A percentile compares a stretch with the other conserved stretches of the same genome.
Evolutionary conservation across 2,113 vertebrate species (phyloP).

Genomic region (Octodon degus): DNA sequence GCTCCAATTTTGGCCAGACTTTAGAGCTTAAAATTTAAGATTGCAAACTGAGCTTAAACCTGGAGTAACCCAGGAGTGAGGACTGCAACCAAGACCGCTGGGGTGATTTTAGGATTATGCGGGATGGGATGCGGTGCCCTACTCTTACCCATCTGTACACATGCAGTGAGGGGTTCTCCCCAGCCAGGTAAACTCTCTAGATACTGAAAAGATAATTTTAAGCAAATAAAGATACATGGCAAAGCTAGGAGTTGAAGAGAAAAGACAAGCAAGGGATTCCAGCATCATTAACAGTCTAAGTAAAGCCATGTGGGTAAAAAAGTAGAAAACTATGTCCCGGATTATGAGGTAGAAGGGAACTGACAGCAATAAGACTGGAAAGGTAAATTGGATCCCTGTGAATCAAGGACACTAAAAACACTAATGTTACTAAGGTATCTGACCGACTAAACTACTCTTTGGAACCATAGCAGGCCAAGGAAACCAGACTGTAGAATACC

Average conservation of each 20-base stretch:
- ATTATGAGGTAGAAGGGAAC: neutral
- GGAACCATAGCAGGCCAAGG: neutral
- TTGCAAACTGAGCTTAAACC: neutral
- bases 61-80: neutral
- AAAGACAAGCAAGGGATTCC: neutral
- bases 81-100: too few species aligned
- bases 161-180: neutral
- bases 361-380: too few species aligned
- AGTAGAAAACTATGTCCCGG: neutral
- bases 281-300: neutral
- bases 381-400: neutral
- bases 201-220: neutral
- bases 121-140: neutral
- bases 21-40: neutral
- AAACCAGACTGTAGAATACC: neutral
- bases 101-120: too few species aligned
- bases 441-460: neutral
- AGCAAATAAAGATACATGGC: neutral
- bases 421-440: neutral
- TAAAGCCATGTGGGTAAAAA: neutral
- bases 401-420: neutral
- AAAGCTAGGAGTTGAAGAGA: too few species aligned
- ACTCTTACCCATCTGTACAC: neutral
- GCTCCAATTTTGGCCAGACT: too few species aligned
- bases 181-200: neutral